These are phyloP conservation scores for Argya squamiceps DNA, from an alignment of 2,797 vertebrate genomes.

Conservation along the genomic window DNA sequence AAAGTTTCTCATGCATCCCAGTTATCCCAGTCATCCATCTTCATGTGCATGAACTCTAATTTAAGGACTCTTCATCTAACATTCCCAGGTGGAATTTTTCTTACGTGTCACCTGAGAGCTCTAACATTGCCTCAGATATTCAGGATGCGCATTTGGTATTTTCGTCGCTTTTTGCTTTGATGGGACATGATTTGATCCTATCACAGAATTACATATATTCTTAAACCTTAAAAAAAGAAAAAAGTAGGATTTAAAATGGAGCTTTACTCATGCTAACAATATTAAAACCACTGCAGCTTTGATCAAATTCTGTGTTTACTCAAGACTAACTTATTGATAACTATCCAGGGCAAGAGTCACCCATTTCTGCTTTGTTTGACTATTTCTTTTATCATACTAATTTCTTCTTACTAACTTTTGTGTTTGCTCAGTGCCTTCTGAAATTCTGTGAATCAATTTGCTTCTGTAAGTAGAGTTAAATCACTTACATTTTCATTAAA, in stretches of 20 bases:
- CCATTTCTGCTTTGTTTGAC: not conserved
- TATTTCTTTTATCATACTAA: not conserved
- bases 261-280: not conserved
- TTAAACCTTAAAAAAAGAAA: not conserved
- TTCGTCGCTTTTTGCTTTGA: not conserved
- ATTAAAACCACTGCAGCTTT: not conserved
- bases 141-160: not conserved
- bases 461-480: slow-evolving; percentile 20
- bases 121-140: not conserved
- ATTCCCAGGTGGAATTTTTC: not conserved
- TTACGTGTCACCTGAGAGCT: not conserved
- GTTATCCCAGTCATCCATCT: not conserved
- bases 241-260: not conserved
- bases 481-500: not conserved
- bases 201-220: not conserved
- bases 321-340: not conserved
- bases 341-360: not conserved
- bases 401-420: not conserved
- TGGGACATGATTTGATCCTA: not conserved
- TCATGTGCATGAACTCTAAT: not conserved
- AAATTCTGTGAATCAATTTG: slow-evolving; percentile 30
- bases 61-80: not conserved
- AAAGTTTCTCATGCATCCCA: not conserved
- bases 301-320: not conserved
- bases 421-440: slow-evolving; percentile 31